phyloP scores from a whole-genome alignment of 2,797 vertebrate species.

The Hippoglossus hippoglossus region DNA sequence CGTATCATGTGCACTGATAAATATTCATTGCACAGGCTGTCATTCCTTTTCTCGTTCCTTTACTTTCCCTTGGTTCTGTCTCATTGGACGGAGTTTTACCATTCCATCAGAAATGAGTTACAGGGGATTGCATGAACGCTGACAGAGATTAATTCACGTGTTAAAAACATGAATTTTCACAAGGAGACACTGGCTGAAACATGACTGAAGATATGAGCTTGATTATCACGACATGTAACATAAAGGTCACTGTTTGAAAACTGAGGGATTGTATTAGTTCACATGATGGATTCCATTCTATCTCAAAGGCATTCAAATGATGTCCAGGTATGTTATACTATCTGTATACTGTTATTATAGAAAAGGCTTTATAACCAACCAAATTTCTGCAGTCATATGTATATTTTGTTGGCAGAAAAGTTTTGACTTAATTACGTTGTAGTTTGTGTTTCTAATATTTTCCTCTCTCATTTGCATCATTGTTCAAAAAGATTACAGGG shows the following conservation, averaged over 20 bases:
- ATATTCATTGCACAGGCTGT: slow-evolving; percentile 32
- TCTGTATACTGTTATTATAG: too few species aligned
- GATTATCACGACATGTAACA: neutral
- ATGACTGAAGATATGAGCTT: neutral
- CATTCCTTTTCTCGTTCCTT: slow-evolving; percentile 11
- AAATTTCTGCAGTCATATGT: neutral
- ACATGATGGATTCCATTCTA: neutral
- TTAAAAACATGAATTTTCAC: neutral
- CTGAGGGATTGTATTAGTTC: neutral
- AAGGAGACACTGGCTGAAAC: neutral
- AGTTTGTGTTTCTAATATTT: neutral
- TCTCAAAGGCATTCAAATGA: neutral
- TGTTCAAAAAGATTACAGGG: neutral
- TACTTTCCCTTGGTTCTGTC: neutral
- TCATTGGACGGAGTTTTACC: slow-evolving; percentile 4
- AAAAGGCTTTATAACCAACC: neutral
- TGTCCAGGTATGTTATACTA: too few species aligned
- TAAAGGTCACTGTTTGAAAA: slow-evolving; percentile 3
- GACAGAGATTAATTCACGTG: slow-evolving; percentile 14
- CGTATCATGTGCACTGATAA: slow-evolving; percentile 5
- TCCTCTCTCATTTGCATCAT: neutral
- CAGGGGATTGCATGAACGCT: slow-evolving; percentile 1
- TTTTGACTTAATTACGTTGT: too few species aligned
- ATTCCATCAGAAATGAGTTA: slow-evolving; percentile 1
- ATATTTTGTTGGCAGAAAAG: too few species aligned